These are phyloP conservation scores for Epistrophella euchroma DNA, from an alignment of 2,888 invertebrate species.

Conservation along the genomic window DNA sequence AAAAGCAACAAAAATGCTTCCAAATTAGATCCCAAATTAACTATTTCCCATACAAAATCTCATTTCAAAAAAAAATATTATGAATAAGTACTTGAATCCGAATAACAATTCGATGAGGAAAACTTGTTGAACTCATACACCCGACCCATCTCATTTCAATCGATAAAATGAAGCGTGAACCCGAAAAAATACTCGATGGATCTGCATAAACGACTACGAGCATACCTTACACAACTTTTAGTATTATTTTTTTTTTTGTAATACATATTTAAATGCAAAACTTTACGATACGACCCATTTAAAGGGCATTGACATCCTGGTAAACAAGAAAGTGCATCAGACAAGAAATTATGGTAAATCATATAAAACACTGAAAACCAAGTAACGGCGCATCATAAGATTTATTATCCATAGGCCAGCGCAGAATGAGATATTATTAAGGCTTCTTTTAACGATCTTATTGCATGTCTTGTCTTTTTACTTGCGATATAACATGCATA, in stretches of 20 bases:
- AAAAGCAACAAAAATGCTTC: no score
- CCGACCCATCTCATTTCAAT: conserved; percentile 24
- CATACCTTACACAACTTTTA: neutral
- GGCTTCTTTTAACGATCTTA: neutral
- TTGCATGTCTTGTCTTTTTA: no score
- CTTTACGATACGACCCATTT: conserved; percentile 55
- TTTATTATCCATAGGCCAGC: neutral
- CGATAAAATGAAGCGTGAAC: neutral
- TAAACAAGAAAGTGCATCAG: neutral
- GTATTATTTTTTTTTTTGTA: conserved; percentile 14
- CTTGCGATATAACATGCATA: no score
- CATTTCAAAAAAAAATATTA: neutral
- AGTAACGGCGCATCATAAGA: neutral
- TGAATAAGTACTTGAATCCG: neutral
- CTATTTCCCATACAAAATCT: no score
- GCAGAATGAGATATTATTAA: neutral
- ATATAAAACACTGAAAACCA: conserved; percentile 1
- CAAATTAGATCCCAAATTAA: no score
- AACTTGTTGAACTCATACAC: conserved; percentile 27
- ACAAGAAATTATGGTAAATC: neutral
- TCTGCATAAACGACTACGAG: conserved; percentile 3
- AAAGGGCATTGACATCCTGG: conserved; percentile 50
- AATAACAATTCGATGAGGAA: neutral
- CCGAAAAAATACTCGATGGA: neutral
- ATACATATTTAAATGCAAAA: conserved; percentile 51